These are phyloP conservation scores for Acromyrmex heyeri DNA, from an alignment of 1,140 invertebrate genomes.

Conservation along the genomic window DNA sequence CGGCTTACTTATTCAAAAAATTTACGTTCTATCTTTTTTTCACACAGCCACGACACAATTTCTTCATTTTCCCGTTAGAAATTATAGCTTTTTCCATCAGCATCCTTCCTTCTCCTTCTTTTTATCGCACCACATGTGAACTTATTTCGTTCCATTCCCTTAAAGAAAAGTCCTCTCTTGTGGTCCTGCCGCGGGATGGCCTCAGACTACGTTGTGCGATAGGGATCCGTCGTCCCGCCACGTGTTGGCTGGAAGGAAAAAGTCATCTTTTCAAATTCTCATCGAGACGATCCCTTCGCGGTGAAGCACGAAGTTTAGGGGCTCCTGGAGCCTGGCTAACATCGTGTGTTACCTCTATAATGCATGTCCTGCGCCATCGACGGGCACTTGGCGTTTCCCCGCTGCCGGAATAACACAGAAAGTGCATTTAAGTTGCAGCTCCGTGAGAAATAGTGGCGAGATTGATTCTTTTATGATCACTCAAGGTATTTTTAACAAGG, in stretches of 20 bases:
- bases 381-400: conserved; percentile 89
- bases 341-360: conserved; percentile 88
- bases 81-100: background rate
- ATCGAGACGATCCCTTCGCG: conserved; percentile 73
- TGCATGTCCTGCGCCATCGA: conserved; percentile 92
- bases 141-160: background rate
- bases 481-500: background rate
- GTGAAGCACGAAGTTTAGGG: conserved; percentile 50
- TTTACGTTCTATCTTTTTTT: conserved; percentile 14
- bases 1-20: conserved; percentile 9
- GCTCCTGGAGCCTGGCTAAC: conserved; percentile 68
- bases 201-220: conserved; percentile 82
- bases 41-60: conserved; percentile 45
- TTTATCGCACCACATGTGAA: background rate
- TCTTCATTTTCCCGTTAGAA: conserved; percentile 4
- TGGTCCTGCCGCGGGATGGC: conserved; percentile 29
- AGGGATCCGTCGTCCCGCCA: conserved; percentile 83
- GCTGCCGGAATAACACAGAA: conserved; percentile 82
- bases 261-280: conserved; percentile 82
- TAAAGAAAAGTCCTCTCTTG: conserved; percentile 46
- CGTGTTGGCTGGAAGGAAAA: conserved; percentile 85
- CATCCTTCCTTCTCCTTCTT: background rate
- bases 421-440: conserved; percentile 24
- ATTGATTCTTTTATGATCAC: conserved; percentile 18
- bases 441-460: background rate